Evolutionary conservation across 1,140 invertebrate genomes (phyloP).

Genomic region (Archivesica marissinica): DNA sequence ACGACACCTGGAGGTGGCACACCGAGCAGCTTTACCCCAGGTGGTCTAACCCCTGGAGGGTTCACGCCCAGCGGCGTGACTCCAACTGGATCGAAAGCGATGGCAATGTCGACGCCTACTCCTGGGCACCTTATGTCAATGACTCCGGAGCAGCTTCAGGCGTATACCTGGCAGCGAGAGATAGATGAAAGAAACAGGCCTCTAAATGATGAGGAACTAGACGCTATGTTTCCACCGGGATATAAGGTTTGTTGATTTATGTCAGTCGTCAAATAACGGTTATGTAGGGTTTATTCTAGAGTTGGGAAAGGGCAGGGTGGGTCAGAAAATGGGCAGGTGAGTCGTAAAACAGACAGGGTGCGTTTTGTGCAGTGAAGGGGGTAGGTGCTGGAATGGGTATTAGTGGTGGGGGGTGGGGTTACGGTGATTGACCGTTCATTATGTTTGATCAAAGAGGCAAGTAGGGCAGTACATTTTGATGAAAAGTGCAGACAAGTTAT

Average conservation of each 20-base stretch:
- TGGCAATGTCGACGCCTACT: conserved; percentile 98
- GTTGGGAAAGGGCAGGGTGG: no score
- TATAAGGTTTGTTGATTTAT: conserved; percentile 93
- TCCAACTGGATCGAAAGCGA: conserved; percentile 97
- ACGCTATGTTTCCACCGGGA: conserved; percentile 98
- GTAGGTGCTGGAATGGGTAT: no score
- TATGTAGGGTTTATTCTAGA: no score
- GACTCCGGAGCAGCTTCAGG: conserved; percentile 99
- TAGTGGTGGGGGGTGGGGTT: no score
- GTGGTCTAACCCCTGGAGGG: conserved; percentile 83
- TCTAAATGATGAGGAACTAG: conserved; percentile 98
- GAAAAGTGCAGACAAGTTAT: no score
- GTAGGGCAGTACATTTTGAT: no score
- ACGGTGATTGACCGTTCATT: no score
- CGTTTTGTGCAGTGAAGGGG: no score
- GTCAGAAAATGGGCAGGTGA: no score
- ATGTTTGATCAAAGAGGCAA: no score
- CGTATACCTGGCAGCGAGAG: conserved; percentile 99
- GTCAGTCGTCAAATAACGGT: background rate
- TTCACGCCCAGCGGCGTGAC: conserved; percentile 87
- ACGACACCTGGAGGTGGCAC: conserved; percentile 84
- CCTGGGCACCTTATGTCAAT: conserved; percentile 96
- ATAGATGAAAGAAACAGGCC: conserved; percentile 99
- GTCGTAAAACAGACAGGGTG: no score
- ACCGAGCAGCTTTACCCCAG: conserved; percentile 86